Percentiles rank a stretch among this genome's conserved stretches.
Conservation (phyloP, 2,888 invertebrate species). For the Volucella inflata region DNA sequence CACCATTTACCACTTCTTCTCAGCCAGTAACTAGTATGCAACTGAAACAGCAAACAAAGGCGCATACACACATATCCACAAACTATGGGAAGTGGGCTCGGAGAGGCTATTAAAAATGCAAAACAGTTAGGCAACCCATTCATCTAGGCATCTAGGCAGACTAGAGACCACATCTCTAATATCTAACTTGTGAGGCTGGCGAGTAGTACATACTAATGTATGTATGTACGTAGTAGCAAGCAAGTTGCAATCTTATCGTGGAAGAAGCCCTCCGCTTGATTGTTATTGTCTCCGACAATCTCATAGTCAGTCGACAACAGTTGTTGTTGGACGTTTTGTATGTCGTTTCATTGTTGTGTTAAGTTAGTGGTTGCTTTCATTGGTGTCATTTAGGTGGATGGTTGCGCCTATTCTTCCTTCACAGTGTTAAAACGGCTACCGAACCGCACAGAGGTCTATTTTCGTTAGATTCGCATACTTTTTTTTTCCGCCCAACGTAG, state of each 20-base stretch:
- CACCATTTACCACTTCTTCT: slow-evolving; percentile 42
- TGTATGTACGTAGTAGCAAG: slow-evolving; percentile 7
- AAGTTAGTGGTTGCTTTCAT: slow-evolving; percentile 65
- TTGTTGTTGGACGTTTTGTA: slow-evolving; percentile 54
- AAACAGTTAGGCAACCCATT: slow-evolving; percentile 74
- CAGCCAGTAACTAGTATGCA: neutral
- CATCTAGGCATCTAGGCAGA: slow-evolving; percentile 70
- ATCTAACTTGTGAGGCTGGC: slow-evolving; percentile 51
- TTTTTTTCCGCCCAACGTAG: slow-evolving; percentile 62
- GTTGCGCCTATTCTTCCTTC: slow-evolving; percentile 67
- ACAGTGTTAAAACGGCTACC: slow-evolving; percentile 67
- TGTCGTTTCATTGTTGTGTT: slow-evolving; percentile 65
- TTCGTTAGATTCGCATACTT: slow-evolving; percentile 48
- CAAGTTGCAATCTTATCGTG: slow-evolving; percentile 62
- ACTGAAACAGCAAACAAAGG: no score
- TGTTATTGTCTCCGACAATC: slow-evolving; percentile 55
- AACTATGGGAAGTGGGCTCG: slow-evolving; percentile 62
- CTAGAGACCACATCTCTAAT: slow-evolving; percentile 52
- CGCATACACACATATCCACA: slow-evolving; percentile 5
- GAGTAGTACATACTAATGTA: slow-evolving; percentile 1
- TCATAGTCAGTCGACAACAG: slow-evolving; percentile 4
- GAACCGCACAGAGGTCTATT: slow-evolving; percentile 62
- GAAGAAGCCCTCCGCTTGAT: slow-evolving; percentile 69
- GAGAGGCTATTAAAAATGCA: slow-evolving; percentile 71
- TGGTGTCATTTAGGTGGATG: slow-evolving; percentile 70